Conservation (phyloP, 2,888 invertebrate genomes). For the Augiades crinisus region DNA sequence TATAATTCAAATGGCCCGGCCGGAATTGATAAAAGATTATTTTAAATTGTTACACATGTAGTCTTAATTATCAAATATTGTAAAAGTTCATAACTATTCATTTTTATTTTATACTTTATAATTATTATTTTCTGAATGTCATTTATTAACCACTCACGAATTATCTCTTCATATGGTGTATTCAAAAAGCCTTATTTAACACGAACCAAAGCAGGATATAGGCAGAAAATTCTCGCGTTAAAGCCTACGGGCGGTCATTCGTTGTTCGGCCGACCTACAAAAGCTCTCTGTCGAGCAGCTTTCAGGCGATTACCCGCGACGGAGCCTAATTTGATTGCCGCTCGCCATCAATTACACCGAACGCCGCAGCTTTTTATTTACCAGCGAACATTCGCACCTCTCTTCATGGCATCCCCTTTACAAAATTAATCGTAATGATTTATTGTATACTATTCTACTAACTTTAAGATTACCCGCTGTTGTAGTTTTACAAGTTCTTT, state of each 20-base stretch:
- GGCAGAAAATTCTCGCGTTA: conserved; percentile 7
- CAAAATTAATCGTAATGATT: not conserved
- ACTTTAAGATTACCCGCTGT: no score
- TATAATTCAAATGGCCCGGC: no score
- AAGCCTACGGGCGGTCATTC: conserved; percentile 30
- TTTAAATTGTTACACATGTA: no score
- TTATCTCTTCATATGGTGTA: no score
- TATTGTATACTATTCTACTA: not conserved
- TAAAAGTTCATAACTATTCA: no score
- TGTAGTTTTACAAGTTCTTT: no score
- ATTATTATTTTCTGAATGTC: no score
- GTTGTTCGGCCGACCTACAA: conserved; percentile 52
- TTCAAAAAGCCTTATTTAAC: not conserved
- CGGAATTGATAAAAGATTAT: no score
- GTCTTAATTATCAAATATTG: no score
- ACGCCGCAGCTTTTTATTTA: conserved; percentile 69
- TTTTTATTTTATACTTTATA: no score
- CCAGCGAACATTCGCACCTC: conserved; percentile 48
- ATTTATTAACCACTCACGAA: no score
- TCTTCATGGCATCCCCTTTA: conserved; percentile 31
- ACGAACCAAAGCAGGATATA: not conserved
- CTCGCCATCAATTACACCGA: conserved; percentile 73
- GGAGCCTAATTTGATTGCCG: conserved; percentile 76
- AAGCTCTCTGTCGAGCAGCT: conserved; percentile 69
- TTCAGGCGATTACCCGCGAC: conserved; percentile 76